Percentiles rank a stretch among this genome's conserved stretches.
Evolutionary conservation across 2,888 invertebrate species (phyloP).

Genomic region (Pyralis farinalis): DNA sequence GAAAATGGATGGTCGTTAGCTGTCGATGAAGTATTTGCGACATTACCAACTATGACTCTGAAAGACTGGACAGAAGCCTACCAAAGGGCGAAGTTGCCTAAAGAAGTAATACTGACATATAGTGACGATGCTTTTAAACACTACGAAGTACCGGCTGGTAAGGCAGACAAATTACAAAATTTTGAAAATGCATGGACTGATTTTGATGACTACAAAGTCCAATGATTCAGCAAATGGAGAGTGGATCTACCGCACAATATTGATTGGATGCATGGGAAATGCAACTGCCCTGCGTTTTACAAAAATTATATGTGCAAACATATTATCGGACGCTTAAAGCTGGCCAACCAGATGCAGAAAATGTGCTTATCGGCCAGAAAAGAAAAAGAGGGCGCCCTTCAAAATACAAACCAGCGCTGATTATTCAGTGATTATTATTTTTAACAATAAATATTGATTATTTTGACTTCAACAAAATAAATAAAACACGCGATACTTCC

Average conservation of each 20-base stretch:
- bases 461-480: too few species aligned
- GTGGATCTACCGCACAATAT: conserved; percentile 4
- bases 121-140: background rate
- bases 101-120: background rate
- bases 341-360: conserved; percentile 2
- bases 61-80: too few species aligned
- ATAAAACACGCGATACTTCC: too few species aligned
- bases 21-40: too few species aligned
- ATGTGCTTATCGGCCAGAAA: conserved; percentile 11
- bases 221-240: conserved; percentile 1
- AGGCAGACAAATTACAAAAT: background rate
- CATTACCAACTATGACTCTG: too few species aligned
- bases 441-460: conserved; percentile 1
- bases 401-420: conserved; percentile 15
- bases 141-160: background rate
- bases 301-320: conserved; percentile 11
- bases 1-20: too few species aligned
- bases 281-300: conserved; percentile 17
- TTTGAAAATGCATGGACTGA: conserved; percentile 2
- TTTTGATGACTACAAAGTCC: conserved; percentile 3
- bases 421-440: conserved; percentile 10
- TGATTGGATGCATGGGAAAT: conserved; percentile 10
- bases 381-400: conserved; percentile 13
- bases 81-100: background rate
- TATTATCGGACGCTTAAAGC: conserved; percentile 8